Conservation (phyloP, 1,140 invertebrate genomes). For the Drosophila insularis region DNA sequence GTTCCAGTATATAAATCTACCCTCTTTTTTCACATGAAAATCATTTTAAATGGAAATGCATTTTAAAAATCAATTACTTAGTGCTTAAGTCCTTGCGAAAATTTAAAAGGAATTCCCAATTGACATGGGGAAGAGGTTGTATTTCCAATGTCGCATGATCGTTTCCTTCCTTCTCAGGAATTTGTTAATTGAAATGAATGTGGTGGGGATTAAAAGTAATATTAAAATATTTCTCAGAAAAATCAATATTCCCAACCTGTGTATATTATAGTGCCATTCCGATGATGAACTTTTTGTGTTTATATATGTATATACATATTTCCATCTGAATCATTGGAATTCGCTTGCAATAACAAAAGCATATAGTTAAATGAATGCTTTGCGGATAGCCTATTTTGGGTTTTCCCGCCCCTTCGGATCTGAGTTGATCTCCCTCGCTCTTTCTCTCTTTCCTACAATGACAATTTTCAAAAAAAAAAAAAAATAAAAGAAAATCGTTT, state of each 20-base stretch:
- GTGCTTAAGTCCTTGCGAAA: constrained; percentile 1
- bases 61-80: background rate
- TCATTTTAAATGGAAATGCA: background rate
- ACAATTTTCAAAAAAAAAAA: constrained; percentile 6
- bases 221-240: background rate
- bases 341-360: constrained; percentile 5
- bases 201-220: background rate
- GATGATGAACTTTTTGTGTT: constrained; percentile 20
- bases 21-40: constrained; percentile 25
- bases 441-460: background rate
- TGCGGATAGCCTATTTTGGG: constrained; percentile 47
- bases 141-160: background rate
- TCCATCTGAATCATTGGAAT: constrained; percentile 59
- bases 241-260: background rate
- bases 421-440: background rate
- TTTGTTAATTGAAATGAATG: background rate
- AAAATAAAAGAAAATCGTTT: constrained; percentile 11
- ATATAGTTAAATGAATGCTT: background rate
- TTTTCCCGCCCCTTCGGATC: background rate
- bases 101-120: background rate
- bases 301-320: constrained; percentile 11
- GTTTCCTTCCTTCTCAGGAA: background rate
- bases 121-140: background rate
- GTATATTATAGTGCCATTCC: too few relatives aligned
- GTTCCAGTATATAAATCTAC: too few relatives aligned